Conservation (phyloP, 2,888 invertebrate species). For the Leptopilina drosophilae region DNA sequence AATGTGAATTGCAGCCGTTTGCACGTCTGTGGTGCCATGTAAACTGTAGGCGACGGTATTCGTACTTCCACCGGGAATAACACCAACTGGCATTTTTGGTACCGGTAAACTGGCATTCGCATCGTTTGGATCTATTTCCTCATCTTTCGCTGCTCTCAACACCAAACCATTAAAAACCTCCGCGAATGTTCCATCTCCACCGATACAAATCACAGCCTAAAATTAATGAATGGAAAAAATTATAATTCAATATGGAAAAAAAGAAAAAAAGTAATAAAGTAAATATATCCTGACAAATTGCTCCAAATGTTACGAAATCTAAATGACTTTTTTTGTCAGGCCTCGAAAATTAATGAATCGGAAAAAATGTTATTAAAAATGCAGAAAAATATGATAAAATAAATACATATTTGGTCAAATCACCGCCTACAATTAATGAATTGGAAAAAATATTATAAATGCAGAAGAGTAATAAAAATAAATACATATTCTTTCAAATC, state of each 20-base stretch:
- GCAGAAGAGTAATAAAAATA: no score
- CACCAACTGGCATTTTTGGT: conserved; percentile 81
- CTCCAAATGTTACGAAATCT: no score
- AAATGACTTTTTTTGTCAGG: no score
- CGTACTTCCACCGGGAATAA: conserved; percentile 87
- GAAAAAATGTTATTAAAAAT: no score
- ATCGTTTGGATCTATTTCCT: conserved; percentile 79
- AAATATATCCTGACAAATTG: no score
- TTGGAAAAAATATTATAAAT: no score
- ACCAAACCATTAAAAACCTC: conserved; percentile 88
- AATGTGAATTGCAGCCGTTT: conserved; percentile 89
- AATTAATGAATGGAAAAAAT: neutral
- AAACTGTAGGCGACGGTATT: conserved; percentile 89
- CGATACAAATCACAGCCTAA: conserved; percentile 87
- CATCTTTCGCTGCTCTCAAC: conserved; percentile 79
- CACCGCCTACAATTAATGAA: no score
- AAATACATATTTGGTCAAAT: no score
- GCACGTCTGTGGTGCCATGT: conserved; percentile 87
- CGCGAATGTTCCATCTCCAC: conserved; percentile 92
- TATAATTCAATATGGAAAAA: no score
- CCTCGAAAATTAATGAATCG: no score
- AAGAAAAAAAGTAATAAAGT: neutral
- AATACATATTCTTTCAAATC: no score
- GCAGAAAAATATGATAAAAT: no score
- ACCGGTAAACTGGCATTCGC: conserved; percentile 77